Conservation (phyloP, 2,888 invertebrate genomes). For the Ormyrus thymus region DNA sequence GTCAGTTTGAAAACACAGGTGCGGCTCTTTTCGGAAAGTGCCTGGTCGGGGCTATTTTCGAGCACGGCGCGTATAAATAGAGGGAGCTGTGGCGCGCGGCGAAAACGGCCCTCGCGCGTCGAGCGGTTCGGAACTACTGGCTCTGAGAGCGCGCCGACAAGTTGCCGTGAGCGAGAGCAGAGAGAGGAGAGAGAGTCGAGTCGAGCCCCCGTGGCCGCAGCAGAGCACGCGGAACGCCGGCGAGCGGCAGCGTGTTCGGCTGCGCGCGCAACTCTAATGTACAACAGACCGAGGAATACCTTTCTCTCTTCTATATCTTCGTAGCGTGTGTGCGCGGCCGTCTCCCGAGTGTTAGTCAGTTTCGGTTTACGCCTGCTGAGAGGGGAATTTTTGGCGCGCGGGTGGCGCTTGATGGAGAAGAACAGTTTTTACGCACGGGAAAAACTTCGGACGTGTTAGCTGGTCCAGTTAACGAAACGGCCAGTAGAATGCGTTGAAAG, state of each 20-base stretch:
- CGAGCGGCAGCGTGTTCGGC: constrained; percentile 29
- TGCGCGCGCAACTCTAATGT: constrained; percentile 45
- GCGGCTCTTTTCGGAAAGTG: background rate
- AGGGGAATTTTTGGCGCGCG: no score
- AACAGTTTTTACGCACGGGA: background rate
- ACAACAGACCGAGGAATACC: background rate
- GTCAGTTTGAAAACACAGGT: background rate
- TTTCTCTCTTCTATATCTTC: background rate
- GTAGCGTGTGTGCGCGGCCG: background rate
- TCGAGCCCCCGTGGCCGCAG: constrained; percentile 8
- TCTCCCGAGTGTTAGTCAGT: no score
- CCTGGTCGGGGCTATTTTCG: background rate
- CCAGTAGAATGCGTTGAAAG: no score
- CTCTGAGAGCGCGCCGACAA: constrained; percentile 30
- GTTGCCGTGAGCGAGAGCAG: constrained; percentile 16
- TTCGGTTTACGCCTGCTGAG: no score
- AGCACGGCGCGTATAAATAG: background rate
- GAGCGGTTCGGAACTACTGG: constrained; percentile 68
- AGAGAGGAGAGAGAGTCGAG: background rate
- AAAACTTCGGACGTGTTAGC: background rate
- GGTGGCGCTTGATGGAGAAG: no score
- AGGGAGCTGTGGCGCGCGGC: background rate
- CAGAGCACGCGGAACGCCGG: constrained; percentile 33
- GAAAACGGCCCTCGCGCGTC: constrained; percentile 53
- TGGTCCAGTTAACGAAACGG: background rate